These are phyloP conservation scores for Proteles cristata DNA, from an alignment of 2,113 vertebrate species.

Conservation along the genomic window DNA sequence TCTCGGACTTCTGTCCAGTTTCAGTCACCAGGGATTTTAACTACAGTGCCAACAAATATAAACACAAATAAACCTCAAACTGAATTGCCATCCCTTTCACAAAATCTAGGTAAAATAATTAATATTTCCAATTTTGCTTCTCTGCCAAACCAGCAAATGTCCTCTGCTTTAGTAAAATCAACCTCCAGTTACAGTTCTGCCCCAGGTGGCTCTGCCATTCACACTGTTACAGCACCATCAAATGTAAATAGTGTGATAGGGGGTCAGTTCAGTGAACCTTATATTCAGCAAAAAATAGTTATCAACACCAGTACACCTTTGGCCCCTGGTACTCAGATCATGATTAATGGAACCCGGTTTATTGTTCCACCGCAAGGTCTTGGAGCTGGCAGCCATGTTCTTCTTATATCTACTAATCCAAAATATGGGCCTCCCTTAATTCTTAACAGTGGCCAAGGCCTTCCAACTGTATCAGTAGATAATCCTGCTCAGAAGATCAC, in stretches of 20 bases:
- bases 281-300: conserved; percentile 93
- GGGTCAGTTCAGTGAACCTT: conserved; percentile 83
- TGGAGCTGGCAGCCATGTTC: conserved; percentile 94
- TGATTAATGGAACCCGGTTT: conserved; percentile 94
- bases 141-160: conserved; percentile 80
- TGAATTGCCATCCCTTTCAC: conserved; percentile 70
- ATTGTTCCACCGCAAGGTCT: conserved; percentile 97
- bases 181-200: conserved; percentile 66
- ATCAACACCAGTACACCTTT: conserved; percentile 94
- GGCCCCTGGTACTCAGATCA: conserved; percentile 95
- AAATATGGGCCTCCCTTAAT: conserved; percentile 84
- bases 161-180: conserved; percentile 81
- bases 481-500: conserved; percentile 81
- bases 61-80: conserved; percentile 80
- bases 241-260: conserved; percentile 75
- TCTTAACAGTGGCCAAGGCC: conserved; percentile 79
- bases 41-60: conserved; percentile 82
- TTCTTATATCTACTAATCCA: conserved; percentile 91
- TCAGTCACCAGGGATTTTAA: conserved; percentile 81
- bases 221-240: conserved; percentile 76
- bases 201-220: conserved; percentile 71
- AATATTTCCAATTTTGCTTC: conserved; percentile 77
- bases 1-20: conserved; percentile 80
- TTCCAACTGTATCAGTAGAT: conserved; percentile 72
- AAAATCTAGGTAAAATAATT: conserved; percentile 79